Base-by-base conservation (phyloP, 2,888 invertebrate species). In the Pristionchus arcanus region DNA sequence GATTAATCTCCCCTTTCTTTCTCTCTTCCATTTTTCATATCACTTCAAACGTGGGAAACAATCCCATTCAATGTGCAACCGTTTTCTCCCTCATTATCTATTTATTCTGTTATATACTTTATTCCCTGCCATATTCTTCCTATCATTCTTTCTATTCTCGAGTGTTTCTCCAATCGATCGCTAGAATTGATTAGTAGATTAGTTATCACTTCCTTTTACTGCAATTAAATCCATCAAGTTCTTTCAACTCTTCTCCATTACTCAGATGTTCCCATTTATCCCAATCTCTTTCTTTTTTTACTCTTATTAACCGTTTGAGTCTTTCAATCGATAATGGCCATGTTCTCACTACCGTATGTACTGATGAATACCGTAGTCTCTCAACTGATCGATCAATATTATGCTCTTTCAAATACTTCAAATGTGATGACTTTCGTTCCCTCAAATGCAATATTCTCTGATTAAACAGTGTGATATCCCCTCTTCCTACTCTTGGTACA, bases 341-440 rank as follows among this genome's bases (percentile, higher is more conserved):
- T 87, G 87, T 87, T 87, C 87, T 87, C 87, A 87, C 53, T 63
- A 31, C 71, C 71, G 42, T 87, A 87, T 87, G 87, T 28, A 87
- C 87, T 87, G 87, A 87, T 87, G 87, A 87, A 83, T 53, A 83
- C 53, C 28, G 53, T 83, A 83, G 83, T 28, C 37, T 53, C 37
- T 55, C 55, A 1, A 25, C 83, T 55, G 53, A 83, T 83, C 55
- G 31, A 83, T 83, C 86, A 53, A 34, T 37, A 21, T 42, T 86
- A 31, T 55, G 86, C 63, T 86, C 86, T 86, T 86, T 86, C 87
- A 87, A 31, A 31, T 42, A 5, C 59, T 71, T 53, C 71, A 53
- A 31, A 53, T 87, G 87, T 87, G 87, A 87, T 87, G 68, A 87
- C 87, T 87, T 28, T 16, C 49, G 11, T 71, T 16, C 71, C 63